A percentile compares a stretch with the other conserved stretches of the same genome.
phyloP scores from a whole-genome alignment of 53 echinoderm and acorn worm genomes.

The Luidia sarsii region DNA sequence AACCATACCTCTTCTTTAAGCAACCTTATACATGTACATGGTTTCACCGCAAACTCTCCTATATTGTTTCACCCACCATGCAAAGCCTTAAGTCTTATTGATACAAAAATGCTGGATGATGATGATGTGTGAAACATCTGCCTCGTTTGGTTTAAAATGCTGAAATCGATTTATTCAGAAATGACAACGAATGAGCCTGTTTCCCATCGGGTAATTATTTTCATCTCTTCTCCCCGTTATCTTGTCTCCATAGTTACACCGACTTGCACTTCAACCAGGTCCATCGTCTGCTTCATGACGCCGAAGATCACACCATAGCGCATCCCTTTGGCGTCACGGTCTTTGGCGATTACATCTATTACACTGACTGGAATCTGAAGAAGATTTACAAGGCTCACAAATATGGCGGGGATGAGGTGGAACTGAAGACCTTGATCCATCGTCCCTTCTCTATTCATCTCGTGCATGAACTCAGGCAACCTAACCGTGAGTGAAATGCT shows the following conservation, averaged over 20 bases:
- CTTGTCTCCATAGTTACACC: conserved; percentile 61
- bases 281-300: conserved; percentile 83
- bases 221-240: not conserved
- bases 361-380: conserved; percentile 95
- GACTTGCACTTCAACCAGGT: conserved; percentile 75
- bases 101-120: too few species aligned
- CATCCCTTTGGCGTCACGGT: conserved; percentile 89
- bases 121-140: too few species aligned
- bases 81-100: too few species aligned
- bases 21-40: too few species aligned
- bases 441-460: conserved; percentile 78
- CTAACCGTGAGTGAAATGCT: conserved; percentile 75
- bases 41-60: too few species aligned
- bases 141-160: too few species aligned
- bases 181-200: too few species aligned
- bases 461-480: conserved; percentile 73
- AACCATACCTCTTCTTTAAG: too few species aligned
- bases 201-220: not conserved
- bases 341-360: conserved; percentile 84
- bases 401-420: conserved; percentile 59
- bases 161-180: too few species aligned
- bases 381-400: conserved; percentile 82
- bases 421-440: conserved; percentile 58
- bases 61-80: too few species aligned
- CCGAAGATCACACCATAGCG: conserved; percentile 63